These are phyloP conservation scores for Machaerirhynchus nigripectus DNA, from an alignment of 2,113 vertebrate species.

Conservation along the genomic window DNA sequence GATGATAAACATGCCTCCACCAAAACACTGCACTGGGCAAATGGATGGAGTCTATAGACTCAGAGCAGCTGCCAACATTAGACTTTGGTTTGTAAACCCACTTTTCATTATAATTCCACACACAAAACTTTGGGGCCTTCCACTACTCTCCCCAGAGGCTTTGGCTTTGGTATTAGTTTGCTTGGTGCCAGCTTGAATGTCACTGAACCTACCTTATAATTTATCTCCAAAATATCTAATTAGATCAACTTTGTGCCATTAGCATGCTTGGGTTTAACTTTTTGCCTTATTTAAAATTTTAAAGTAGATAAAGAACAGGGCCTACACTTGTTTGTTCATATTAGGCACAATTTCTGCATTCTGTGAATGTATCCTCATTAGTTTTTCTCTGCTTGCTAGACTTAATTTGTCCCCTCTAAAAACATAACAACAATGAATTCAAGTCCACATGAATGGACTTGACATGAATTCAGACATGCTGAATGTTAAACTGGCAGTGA, in stretches of 20 bases:
- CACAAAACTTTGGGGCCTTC: not conserved
- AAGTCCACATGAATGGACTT: no score
- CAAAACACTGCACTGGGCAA: not conserved
- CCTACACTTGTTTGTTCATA: not conserved
- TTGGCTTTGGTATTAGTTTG: not conserved
- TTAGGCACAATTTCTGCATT: not conserved
- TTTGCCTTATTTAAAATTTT: not conserved
- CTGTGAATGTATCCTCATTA: not conserved
- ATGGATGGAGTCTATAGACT: not conserved
- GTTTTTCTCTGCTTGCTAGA: not conserved
- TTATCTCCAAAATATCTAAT: not conserved
- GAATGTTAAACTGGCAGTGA: not conserved
- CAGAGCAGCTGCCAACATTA: not conserved
- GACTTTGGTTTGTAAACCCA: not conserved
- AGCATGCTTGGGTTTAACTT: not conserved
- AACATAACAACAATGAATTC: not conserved
- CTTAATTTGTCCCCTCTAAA: slow-evolving; percentile 11
- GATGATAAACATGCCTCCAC: not conserved
- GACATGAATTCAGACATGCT: no score
- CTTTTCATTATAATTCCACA: not conserved
- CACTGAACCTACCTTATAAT: not conserved
- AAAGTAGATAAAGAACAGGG: not conserved
- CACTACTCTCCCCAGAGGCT: not conserved
- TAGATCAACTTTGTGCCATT: not conserved
- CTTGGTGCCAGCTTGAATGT: not conserved